phyloP scores from a whole-genome alignment of 2,113 vertebrate genomes.

The Enhydra lutris region DNA sequence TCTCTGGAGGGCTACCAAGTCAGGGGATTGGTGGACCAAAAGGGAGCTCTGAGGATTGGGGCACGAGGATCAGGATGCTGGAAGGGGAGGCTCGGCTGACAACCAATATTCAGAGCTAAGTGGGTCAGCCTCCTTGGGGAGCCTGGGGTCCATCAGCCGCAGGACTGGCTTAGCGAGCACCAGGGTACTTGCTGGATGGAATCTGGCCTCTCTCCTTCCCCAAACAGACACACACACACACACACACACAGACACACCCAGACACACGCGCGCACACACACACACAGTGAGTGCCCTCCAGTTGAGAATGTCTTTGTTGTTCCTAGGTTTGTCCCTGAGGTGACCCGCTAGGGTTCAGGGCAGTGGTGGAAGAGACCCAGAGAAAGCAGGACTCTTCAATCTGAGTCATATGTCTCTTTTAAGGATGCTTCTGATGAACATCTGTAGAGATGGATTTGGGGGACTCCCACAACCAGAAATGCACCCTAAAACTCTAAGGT shows the following conservation, averaged over 20 bases:
- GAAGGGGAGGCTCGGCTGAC: neutral
- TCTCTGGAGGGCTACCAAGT: neutral
- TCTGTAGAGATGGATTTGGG: neutral
- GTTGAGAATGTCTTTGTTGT: neutral
- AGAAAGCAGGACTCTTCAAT: neutral
- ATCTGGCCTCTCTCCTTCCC: neutral
- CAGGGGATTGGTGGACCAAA: neutral
- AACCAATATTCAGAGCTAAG: neutral
- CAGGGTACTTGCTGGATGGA: neutral
- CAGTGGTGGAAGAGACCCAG: neutral
- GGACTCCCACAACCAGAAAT: neutral
- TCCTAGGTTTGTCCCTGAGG: neutral
- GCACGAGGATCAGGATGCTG: neutral
- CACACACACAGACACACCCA: neutral
- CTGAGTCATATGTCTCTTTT: neutral
- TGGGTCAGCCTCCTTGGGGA: neutral
- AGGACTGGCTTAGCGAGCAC: neutral
- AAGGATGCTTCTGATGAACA: neutral
- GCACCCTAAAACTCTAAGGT: neutral
- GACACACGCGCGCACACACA: neutral
- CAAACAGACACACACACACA: neutral
- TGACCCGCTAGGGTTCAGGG: neutral
- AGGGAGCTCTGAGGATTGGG: neutral
- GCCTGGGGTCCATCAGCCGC: neutral
- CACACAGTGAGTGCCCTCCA: neutral